Base-by-base conservation (phyloP, 2,113 vertebrate species). In the Ceyx melanurus region DNA sequence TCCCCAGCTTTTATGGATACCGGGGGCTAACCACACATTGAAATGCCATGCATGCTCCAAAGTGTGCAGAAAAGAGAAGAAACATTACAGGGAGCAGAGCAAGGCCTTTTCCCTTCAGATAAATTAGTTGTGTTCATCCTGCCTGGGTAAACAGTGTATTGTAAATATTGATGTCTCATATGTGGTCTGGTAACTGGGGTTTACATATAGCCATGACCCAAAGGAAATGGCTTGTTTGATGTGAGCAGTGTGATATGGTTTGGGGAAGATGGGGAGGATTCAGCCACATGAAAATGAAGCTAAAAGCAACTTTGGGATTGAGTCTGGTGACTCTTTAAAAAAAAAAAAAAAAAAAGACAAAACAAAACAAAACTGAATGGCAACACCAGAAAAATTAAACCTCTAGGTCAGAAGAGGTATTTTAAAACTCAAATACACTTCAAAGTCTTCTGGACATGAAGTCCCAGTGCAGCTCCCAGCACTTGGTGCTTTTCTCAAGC, bases 361-460 rank as follows among this genome's bases (percentile, higher is more conserved):
- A 17, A 19, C 33, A 37, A 78, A 86, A 3, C 15, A 12, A 74
- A 81, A 54, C 33, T 3, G 3, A 50, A 40, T 2, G 3, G 46
- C 56, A n/a, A 35, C 5, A 2, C 43, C 31, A 43, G 48, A 75
- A 81, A 82, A 91, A 57, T 33, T 35, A 68, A 77, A 46, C 35
- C 70, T 90, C 61, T 64, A 64, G 92, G 96, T 93, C 88, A 95
- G 96, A 96, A 95, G 88, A 31, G 64, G 87, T 91, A 82, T 96
- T 97, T 97, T 92, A 94, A 83, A 94, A 82, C 88, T 88, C 84
- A 79, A 78, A 82, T 91, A 91, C 62, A 72, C 92, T 56, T 88
- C 61, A 50, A 58, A 93, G 77, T 31, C 46, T 43, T 65, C 70
- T 78, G 81, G 37, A 28, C 5, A 1, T 29, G n/a, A 31, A n/a